Evolutionary conservation across 2,797 vertebrate species (phyloP).

Genomic region (Bufotes viridis): DNA sequence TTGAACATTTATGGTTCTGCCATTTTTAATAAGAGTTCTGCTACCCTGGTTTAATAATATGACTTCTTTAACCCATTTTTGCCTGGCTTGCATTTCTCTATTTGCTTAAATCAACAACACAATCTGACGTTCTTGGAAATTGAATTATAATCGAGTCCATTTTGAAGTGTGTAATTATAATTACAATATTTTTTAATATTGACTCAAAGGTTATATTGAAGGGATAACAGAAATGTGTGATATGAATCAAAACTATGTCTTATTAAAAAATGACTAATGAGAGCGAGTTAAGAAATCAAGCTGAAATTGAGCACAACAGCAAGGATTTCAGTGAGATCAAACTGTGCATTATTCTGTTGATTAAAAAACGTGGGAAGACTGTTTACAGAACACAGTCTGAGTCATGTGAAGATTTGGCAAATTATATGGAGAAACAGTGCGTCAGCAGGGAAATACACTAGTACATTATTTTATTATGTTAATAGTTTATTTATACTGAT

Average conservation of each 20-base stretch:
- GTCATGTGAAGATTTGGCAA: slow-evolving; percentile 49
- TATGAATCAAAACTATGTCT: slow-evolving; percentile 27
- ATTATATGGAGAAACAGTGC: slow-evolving; percentile 29
- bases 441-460: slow-evolving; percentile 1
- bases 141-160: slow-evolving; percentile 12
- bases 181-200: slow-evolving; percentile 34
- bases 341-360: slow-evolving; percentile 56
- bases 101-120: not conserved
- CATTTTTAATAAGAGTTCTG: slow-evolving; percentile 83
- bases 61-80: slow-evolving; percentile 77
- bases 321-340: slow-evolving; percentile 39
- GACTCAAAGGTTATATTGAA: slow-evolving; percentile 17
- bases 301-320: slow-evolving; percentile 22
- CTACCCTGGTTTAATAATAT: slow-evolving; percentile 75
- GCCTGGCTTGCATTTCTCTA: slow-evolving; percentile 41
- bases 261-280: slow-evolving; percentile 25
- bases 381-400: slow-evolving; percentile 58
- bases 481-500: not conserved
- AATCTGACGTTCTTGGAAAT: not conserved
- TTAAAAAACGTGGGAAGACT: slow-evolving; percentile 57
- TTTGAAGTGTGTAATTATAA: slow-evolving; percentile 21
- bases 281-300: not conserved
- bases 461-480: slow-evolving; percentile 44
- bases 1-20: slow-evolving; percentile 83
- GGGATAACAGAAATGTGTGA: slow-evolving; percentile 25